A percentile compares a stretch with the other conserved stretches of the same genome.
Conservation (phyloP, 2,797 vertebrate species). For the Sandelia bainsii region DNA sequence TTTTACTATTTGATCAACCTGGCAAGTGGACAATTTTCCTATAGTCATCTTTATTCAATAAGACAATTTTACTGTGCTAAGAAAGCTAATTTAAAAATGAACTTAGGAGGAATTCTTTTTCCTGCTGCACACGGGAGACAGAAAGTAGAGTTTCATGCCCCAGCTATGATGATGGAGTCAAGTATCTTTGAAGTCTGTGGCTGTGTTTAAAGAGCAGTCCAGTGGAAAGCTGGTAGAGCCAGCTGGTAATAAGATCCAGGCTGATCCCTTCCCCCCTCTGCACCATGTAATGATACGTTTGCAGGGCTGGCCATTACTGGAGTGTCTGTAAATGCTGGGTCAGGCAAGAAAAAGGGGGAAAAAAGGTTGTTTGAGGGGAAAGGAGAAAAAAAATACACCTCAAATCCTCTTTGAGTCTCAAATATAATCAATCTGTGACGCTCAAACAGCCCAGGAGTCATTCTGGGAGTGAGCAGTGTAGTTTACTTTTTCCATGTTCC, state of each 20-base stretch:
- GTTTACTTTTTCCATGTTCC: constrained; percentile 26
- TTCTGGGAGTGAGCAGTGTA: constrained; percentile 36
- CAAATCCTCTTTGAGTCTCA: constrained; percentile 18
- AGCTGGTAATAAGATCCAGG: constrained; percentile 76
- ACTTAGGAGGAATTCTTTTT: constrained; percentile 28
- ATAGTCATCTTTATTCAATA: constrained; percentile 7
- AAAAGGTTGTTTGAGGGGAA: constrained; percentile 25
- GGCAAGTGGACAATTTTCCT: constrained; percentile 29
- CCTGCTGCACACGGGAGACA: constrained; percentile 17
- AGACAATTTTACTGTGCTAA: constrained; percentile 1
- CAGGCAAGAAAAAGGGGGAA: constrained; percentile 14
- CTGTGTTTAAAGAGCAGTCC: constrained; percentile 64
- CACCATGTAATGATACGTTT: constrained; percentile 69
- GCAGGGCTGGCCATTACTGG: constrained; percentile 39
- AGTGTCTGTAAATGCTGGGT: constrained; percentile 22
- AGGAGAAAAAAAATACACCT: constrained; percentile 19
- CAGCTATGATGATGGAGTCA: constrained; percentile 35
- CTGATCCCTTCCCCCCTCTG: constrained; percentile 51
- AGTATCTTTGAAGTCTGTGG: constrained; percentile 61
- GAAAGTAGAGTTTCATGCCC: constrained; percentile 29
- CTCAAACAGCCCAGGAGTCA: constrained; percentile 40
- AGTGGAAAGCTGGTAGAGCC: constrained; percentile 72
- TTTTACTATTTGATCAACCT: constrained; percentile 19
- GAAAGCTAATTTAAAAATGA: constrained; percentile 23
- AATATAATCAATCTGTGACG: constrained; percentile 45